A percentile compares a stretch with the other conserved stretches of the same genome.
Evolutionary conservation across 2,113 vertebrate species (phyloP).

Genomic region (Miniopterus natalensis): DNA sequence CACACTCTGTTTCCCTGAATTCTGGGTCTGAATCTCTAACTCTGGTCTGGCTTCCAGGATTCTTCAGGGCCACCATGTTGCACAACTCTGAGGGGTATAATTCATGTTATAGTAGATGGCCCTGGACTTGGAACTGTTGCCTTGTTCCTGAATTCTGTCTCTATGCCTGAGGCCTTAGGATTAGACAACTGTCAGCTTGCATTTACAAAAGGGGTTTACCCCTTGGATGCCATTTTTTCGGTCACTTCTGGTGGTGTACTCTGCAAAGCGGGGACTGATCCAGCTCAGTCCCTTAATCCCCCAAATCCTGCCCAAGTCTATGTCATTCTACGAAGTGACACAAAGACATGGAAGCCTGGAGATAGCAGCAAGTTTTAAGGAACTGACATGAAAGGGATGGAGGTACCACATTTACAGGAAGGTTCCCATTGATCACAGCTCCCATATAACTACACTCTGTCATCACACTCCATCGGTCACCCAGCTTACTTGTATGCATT

Average conservation of each 20-base stretch:
- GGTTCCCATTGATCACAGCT: not conserved
- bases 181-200: not conserved
- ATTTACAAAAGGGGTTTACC: not conserved
- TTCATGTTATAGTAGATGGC: not conserved
- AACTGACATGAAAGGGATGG: rapidly evolving
- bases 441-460: not conserved
- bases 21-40: not conserved
- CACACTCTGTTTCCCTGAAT: not conserved
- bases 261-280: not conserved
- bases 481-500: not conserved
- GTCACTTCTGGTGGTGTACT: not conserved
- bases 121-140: not conserved
- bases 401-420: not conserved
- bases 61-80: not conserved
- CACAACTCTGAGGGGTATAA: not conserved
- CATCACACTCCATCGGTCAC: not conserved
- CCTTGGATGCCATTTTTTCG: not conserved
- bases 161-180: not conserved
- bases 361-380: not conserved
- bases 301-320: not conserved
- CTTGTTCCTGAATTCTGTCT: not conserved
- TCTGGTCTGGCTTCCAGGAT: not conserved
- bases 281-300: not conserved
- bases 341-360: not conserved
- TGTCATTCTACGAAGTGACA: not conserved